Percentiles rank a stretch among this genome's conserved stretches.
These are phyloP conservation scores for Nibea albiflora DNA, from an alignment of 2,113 vertebrate genomes.

Conservation along the genomic window DNA sequence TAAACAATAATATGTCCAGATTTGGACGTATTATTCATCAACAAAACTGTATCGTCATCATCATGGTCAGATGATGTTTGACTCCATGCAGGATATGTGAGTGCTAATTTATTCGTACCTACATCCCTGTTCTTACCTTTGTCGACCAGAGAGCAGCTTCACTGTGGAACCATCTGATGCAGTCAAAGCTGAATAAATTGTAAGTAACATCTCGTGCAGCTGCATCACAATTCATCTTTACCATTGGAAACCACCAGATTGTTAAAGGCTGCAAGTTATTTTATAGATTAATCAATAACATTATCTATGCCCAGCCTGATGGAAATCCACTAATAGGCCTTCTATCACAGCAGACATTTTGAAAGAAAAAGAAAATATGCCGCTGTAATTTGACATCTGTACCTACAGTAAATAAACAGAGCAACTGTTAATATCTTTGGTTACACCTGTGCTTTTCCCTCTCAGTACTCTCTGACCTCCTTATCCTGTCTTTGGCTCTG, in stretches of 20 bases:
- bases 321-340: background rate
- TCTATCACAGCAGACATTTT: slow-evolving; percentile 35
- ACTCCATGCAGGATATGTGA: background rate
- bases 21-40: background rate
- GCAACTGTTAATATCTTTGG: background rate
- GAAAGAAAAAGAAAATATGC: slow-evolving; percentile 36
- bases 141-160: slow-evolving; percentile 21
- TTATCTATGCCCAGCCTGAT: background rate
- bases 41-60: background rate
- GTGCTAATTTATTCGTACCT: background rate
- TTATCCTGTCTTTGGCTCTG: background rate
- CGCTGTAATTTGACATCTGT: slow-evolving; percentile 7
- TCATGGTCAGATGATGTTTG: background rate
- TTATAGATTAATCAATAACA: background rate
- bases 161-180: slow-evolving; percentile 16
- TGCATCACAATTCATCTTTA: background rate
- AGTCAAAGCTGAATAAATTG: slow-evolving; percentile 15
- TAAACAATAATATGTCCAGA: background rate
- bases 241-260: background rate
- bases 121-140: background rate
- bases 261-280: no score
- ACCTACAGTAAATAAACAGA: slow-evolving; percentile 1
- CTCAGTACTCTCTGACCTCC: background rate
- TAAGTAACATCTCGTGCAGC: slow-evolving; percentile 11
- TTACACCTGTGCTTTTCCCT: background rate